Base-by-base conservation (phyloP, 2,888 invertebrate genomes). In the Sinodicranocentrus sp. region DNA sequence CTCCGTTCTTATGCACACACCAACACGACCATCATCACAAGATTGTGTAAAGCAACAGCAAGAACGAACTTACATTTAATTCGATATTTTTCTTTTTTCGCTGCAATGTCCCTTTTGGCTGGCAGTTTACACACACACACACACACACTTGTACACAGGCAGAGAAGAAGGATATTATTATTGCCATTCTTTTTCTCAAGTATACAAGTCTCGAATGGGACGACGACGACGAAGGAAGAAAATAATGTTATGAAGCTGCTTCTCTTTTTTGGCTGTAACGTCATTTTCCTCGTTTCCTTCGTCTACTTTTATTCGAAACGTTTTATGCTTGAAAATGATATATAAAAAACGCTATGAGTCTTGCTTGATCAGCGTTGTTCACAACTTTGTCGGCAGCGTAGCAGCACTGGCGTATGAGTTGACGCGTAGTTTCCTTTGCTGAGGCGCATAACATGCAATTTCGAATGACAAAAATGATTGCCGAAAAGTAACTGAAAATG, bases 1-100 rank as follows among this genome's bases (percentile, higher is more conserved):
- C 63, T 28, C 17, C 28, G 63, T 63, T 63, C n/a, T n/a, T n/a
- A n/a, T n/a, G n/a, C 63, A 63, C 33, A 63, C 26, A 63, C 57
- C 6, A 6, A 57, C n/a, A 48, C 17, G 5, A 48, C 15, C 48
- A 15, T 48, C 57, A 57, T 57, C 57, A 19, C 19, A 23, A 15
- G 8, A 48, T 33, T 10, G 33, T 3, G 10, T 2, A 10, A 48
- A 48, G 23, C 57, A 10, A 57, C 21, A 57, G 57, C 57, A 57
- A 33, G 6, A 28, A 6, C 33, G 33, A 10, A 63, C 17, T 63
- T 17, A 63, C 63, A 63, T 63, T 61, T 61, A 33, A 63, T 63
- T 63, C 63, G 63, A 63, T 28, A 28, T 63, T 28, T 63, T 63
- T 63, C 13, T 33, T 19, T 28, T 33, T 33, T n/a, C n/a, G 5